Evolutionary conservation across 2,113 vertebrate genomes (phyloP).

Genomic region (Leucopternis melanops): DNA sequence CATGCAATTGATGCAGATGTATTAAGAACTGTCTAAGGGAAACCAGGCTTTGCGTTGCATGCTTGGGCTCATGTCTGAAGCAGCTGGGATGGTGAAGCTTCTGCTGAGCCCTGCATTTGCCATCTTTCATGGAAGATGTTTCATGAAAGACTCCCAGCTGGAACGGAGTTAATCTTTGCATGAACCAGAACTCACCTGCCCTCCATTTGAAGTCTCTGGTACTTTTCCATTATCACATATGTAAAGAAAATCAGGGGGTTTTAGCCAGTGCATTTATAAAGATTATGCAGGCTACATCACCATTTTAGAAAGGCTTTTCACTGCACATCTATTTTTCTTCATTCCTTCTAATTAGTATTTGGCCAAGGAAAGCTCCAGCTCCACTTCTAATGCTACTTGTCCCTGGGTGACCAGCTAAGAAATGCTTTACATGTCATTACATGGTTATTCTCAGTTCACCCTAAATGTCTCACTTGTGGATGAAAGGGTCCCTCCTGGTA

Average conservation of each 20-base stretch:
- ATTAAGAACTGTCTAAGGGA: background rate
- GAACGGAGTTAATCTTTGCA: background rate
- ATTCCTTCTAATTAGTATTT: background rate
- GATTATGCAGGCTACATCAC: background rate
- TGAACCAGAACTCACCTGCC: background rate
- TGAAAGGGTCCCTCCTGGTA: background rate
- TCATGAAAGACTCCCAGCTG: background rate
- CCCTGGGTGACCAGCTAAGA: background rate
- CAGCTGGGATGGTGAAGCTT: background rate
- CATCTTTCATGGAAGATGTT: background rate
- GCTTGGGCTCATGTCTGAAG: background rate
- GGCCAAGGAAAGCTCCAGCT: background rate
- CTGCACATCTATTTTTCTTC: background rate
- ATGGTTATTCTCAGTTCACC: background rate
- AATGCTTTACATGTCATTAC: background rate
- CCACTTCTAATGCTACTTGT: background rate
- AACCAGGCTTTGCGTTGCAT: accelerated
- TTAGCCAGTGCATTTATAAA: background rate
- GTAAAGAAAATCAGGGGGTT: background rate
- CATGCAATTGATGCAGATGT: background rate
- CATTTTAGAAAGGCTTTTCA: background rate
- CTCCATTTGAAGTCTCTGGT: background rate
- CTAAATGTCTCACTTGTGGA: background rate
- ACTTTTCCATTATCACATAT: background rate
- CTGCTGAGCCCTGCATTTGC: background rate